Evolutionary conservation across 2,113 vertebrate genomes (phyloP), one percentile per base, ranked within the genome.

Genomic region (Cephalophus harveyi): DNA sequence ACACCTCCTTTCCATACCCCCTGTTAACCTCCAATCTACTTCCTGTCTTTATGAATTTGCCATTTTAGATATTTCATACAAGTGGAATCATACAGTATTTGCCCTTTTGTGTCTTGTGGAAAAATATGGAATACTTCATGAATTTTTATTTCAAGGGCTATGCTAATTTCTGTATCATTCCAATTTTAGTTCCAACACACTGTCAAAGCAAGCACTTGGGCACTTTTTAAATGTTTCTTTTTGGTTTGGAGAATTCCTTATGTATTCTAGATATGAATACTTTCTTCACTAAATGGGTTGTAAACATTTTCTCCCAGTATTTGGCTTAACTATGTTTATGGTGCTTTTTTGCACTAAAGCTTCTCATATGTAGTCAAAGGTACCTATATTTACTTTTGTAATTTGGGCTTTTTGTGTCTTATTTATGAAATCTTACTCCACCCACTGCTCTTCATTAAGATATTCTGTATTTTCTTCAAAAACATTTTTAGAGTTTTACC

Each of bases 281-380:
- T 36, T 62, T 82, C 88, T 40, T 43, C 8, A 82, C 87, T 87
- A 93, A 36, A 17, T 64, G 74, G 43, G 57, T 43, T 25, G 23
- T 46, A 96, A 67, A 55, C 50, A n/a, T 78, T 96, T 96, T 97
- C 59, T 89, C 15, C 55, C 59, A 81, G 33, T 86, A 21, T 86
- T 43, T n/a, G 23, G 21, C 64, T 91, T 84, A 52, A 48, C 52
- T 92, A 9, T 74, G 46, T 91, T 87, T 82, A 88, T 33, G 12
- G 23, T 43, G 5, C 74, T 79, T 78, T 79, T 93, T 93, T 64
- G 55, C 19, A 15, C 6, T 4, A 81, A 50, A 25, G 36, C 36
- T 40, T 95, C 57, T 82, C 23, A 33, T 83, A 40, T 36, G 21
- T 48, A 33, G 21, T 25, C 50, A 87, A 48, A 30, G 11, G 17